Percentiles rank a stretch among this genome's conserved stretches.
Evolutionary conservation across 2,888 invertebrate species (phyloP).

Genomic region (Eumacrocentrus americanus): DNA sequence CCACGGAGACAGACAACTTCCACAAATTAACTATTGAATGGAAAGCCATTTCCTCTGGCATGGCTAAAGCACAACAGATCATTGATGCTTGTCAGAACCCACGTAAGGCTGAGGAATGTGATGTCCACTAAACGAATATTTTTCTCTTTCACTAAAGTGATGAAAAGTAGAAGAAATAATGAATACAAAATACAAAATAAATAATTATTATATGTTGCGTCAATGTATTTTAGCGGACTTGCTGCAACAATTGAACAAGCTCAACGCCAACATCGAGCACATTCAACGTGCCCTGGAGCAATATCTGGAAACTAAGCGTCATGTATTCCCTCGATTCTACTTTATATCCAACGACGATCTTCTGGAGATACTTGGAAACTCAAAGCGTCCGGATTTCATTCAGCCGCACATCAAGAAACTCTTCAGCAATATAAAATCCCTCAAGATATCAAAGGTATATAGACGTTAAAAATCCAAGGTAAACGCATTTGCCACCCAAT

Average conservation of each 20-base stretch:
- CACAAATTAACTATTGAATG: slow-evolving; percentile 69
- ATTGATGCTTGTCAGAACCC: slow-evolving; percentile 49
- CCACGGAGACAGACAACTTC: slow-evolving; percentile 77
- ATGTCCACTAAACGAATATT: too few species aligned
- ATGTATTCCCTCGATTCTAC: slow-evolving; percentile 83
- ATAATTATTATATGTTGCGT: too few species aligned
- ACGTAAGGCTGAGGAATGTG: too few species aligned
- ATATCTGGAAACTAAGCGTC: slow-evolving; percentile 88
- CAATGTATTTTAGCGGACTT: slow-evolving; percentile 62
- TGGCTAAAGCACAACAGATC: slow-evolving; percentile 42
- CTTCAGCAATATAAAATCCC: slow-evolving; percentile 82
- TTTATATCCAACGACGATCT: slow-evolving; percentile 84
- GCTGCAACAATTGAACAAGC: slow-evolving; percentile 71
- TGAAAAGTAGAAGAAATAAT: too few species aligned
- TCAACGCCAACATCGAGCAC: slow-evolving; percentile 78
- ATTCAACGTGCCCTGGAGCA: slow-evolving; percentile 84
- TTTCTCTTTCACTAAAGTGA: slow-evolving; percentile 3
- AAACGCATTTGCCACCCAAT: neutral
- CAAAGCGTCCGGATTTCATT: slow-evolving; percentile 80
- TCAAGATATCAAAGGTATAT: slow-evolving; percentile 73
- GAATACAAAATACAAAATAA: too few species aligned
- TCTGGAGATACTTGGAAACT: slow-evolving; percentile 84
- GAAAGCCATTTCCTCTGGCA: slow-evolving; percentile 46
- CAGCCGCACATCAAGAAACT: slow-evolving; percentile 88
- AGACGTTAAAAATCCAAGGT: slow-evolving; percentile 2